phyloP scores from a whole-genome alignment of 2,113 vertebrate genomes.

The Mesembrinibis cayennensis region DNA sequence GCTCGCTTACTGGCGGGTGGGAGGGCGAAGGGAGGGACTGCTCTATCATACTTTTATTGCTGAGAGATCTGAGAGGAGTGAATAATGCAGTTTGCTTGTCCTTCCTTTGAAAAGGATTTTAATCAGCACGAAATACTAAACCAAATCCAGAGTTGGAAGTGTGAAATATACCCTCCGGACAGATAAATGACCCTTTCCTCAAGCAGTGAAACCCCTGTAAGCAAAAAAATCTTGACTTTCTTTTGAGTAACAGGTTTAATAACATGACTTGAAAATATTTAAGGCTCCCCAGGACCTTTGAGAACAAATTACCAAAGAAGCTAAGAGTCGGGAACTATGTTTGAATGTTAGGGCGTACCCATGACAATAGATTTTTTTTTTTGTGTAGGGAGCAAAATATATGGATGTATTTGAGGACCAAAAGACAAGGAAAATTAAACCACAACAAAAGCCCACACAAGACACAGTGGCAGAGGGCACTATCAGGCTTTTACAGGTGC shows the following conservation, averaged over 20 bases:
- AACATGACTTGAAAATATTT: not conserved
- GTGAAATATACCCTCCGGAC: not conserved
- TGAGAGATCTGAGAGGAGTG: rapidly evolving
- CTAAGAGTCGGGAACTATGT: rapidly evolving
- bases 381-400: not conserved
- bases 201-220: not conserved
- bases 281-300: not conserved
- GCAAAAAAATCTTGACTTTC: not conserved
- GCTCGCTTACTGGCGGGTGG: rapidly evolving
- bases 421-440: not conserved
- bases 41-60: not conserved
- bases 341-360: not conserved
- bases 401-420: rapidly evolving
- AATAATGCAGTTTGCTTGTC: not conserved
- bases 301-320: not conserved
- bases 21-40: not conserved
- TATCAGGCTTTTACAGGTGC: not conserved
- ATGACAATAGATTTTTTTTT: not conserved
- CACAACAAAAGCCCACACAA: not conserved
- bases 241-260: not conserved
- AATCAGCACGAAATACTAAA: not conserved
- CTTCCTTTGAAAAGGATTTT: not conserved
- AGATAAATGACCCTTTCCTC: not conserved
- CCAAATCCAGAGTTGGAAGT: not conserved
- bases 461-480: not conserved